Evolutionary conservation across 2,113 vertebrate genomes (phyloP).

Genomic region (Phainopepla nitens): DNA sequence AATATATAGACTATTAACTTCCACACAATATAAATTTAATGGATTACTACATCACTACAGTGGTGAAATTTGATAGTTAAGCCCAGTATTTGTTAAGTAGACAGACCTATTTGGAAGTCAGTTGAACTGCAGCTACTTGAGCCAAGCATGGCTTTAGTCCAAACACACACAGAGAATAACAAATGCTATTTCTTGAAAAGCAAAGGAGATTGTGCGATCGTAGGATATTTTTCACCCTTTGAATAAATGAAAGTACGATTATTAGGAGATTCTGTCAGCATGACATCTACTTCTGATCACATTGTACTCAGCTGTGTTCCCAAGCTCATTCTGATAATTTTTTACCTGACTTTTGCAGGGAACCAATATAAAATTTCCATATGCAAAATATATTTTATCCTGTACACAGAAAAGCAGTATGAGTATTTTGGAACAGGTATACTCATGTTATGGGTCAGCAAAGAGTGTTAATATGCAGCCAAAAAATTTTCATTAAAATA

Average conservation of each 20-base stretch:
- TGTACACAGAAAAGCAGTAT: neutral
- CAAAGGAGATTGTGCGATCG: rapidly evolving
- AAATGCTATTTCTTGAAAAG: neutral
- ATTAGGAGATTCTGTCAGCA: neutral
- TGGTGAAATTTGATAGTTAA: neutral
- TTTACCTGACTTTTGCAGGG: neutral
- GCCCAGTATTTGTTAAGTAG: neutral
- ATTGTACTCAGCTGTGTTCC: neutral
- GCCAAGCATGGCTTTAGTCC: neutral
- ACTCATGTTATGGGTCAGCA: neutral
- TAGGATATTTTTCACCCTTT: neutral
- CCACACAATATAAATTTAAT: neutral
- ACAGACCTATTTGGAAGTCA: neutral
- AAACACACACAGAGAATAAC: neutral
- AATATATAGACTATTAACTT: neutral
- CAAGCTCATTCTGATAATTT: neutral
- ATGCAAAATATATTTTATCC: neutral
- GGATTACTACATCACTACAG: neutral
- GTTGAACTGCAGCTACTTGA: neutral
- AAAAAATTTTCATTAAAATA: neutral
- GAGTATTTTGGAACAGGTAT: neutral
- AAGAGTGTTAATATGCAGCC: neutral
- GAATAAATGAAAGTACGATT: neutral
- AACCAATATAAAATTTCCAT: neutral
- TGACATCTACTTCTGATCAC: neutral